A percentile compares a stretch with the other conserved stretches of the same genome.
These are phyloP conservation scores for Calyptommatus sinebrachiatus DNA, from an alignment of 2,113 vertebrate genomes.

Conservation along the genomic window DNA sequence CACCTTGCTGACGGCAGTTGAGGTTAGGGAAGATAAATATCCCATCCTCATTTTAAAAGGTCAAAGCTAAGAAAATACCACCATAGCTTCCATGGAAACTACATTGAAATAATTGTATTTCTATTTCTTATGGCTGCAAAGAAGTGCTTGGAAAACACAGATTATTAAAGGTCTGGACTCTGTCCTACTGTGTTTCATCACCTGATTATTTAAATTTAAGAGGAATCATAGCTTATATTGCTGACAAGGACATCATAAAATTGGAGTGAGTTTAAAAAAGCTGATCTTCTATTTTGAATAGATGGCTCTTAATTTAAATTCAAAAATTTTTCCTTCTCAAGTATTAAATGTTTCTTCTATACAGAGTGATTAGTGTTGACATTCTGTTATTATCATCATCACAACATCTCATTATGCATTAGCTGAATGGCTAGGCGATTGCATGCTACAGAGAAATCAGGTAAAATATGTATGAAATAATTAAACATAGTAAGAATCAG, in stretches of 20 bases:
- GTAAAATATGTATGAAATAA: too few species aligned
- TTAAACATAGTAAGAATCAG: neutral
- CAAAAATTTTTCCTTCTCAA: too few species aligned
- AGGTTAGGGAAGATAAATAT: slow-evolving; percentile 42
- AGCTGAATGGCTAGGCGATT: too few species aligned
- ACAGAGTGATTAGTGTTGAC: too few species aligned
- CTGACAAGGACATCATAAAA: neutral
- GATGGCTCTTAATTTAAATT: neutral
- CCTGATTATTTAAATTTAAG: neutral
- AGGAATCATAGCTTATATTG: neutral
- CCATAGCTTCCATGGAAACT: slow-evolving; percentile 15
- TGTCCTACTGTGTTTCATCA: neutral
- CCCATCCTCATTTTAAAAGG: slow-evolving; percentile 31
- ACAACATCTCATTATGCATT: too few species aligned
- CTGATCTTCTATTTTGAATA: neutral
- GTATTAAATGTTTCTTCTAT: too few species aligned
- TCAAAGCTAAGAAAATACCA: slow-evolving; percentile 40
- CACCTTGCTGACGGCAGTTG: slow-evolving; percentile 34
- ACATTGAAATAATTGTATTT: slow-evolving; percentile 25
- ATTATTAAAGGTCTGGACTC: slow-evolving; percentile 5
- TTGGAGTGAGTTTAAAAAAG: neutral
- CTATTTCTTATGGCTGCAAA: slow-evolving; percentile 6
- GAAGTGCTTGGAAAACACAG: slow-evolving; percentile 12
- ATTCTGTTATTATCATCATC: too few species aligned
- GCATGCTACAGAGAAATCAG: too few species aligned